Evolutionary conservation across 2,113 vertebrate species (phyloP).

Genomic region (Zosterops lateralis): DNA sequence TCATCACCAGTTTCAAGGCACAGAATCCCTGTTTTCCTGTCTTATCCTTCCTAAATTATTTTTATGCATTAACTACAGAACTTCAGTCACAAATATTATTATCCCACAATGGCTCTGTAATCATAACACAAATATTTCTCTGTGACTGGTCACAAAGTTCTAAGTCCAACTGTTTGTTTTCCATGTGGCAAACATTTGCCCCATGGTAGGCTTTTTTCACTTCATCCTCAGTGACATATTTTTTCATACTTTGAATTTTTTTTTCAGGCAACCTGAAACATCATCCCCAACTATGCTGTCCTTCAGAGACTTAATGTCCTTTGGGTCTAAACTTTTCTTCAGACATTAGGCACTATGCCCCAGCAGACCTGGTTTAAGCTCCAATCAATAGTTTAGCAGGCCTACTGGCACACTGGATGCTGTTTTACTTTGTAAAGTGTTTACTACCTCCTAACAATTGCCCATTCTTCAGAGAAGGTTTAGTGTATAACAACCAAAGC

Average conservation of each 20-base stretch:
- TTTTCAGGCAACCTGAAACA: background rate
- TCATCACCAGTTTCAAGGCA: background rate
- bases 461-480: background rate
- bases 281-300: background rate
- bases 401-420: background rate
- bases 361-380: background rate
- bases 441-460: background rate
- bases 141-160: background rate
- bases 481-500: background rate
- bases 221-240: background rate
- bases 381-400: background rate
- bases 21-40: background rate
- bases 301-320: background rate
- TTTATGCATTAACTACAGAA: background rate
- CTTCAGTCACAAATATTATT: background rate
- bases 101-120: background rate
- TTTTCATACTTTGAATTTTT: too few relatives aligned
- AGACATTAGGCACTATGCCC: background rate
- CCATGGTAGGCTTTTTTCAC: background rate
- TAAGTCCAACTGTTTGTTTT: background rate
- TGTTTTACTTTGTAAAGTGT: background rate
- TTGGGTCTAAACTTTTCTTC: background rate
- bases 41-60: background rate
- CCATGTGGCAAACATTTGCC: background rate
- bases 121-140: background rate